Percentiles rank a stretch among this genome's conserved stretches.
These are phyloP conservation scores for Eledona agricola DNA, from an alignment of 2,888 invertebrate genomes.

Conservation along the genomic window DNA sequence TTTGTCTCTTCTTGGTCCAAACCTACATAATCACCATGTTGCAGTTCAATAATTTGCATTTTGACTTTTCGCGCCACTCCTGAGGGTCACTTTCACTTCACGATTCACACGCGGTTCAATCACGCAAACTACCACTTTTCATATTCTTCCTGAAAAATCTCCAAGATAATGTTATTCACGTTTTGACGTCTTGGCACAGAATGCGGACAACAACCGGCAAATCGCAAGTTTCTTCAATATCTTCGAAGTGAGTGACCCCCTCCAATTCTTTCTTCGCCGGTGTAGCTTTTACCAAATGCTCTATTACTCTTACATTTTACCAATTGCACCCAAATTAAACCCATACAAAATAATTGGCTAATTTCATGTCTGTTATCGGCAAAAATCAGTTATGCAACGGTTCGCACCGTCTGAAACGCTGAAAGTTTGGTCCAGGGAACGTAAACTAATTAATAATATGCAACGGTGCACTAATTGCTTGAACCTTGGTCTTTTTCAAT, in stretches of 20 bases:
- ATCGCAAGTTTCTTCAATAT: slow-evolving; percentile 40
- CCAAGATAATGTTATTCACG: slow-evolving; percentile 15
- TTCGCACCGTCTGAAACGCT: slow-evolving; percentile 1
- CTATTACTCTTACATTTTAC: slow-evolving; percentile 23
- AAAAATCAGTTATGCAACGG: slow-evolving; percentile 15
- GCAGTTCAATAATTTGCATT: slow-evolving; percentile 57
- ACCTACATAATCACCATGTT: slow-evolving; percentile 55
- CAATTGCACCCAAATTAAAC: slow-evolving; percentile 12
- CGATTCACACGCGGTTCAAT: not conserved
- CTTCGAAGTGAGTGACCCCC: slow-evolving; percentile 39
- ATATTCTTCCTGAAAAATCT: slow-evolving; percentile 12
- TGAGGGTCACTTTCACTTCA: slow-evolving; percentile 4
- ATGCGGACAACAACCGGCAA: slow-evolving; percentile 46
- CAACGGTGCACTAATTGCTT: not conserved
- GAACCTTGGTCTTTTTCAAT: no score
- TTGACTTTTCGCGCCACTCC: slow-evolving; percentile 25
- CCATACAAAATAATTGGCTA: slow-evolving; percentile 15
- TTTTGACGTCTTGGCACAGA: slow-evolving; percentile 37
- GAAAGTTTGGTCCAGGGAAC: not conserved
- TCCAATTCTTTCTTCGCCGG: slow-evolving; percentile 27
- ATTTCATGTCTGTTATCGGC: slow-evolving; percentile 4
- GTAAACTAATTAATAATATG: no score
- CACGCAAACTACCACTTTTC: slow-evolving; percentile 1
- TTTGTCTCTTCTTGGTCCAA: no score
- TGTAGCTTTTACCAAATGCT: slow-evolving; percentile 30